Conservation (phyloP, 2,888 invertebrate genomes). For the Scelioninae gen. 2 region DNA sequence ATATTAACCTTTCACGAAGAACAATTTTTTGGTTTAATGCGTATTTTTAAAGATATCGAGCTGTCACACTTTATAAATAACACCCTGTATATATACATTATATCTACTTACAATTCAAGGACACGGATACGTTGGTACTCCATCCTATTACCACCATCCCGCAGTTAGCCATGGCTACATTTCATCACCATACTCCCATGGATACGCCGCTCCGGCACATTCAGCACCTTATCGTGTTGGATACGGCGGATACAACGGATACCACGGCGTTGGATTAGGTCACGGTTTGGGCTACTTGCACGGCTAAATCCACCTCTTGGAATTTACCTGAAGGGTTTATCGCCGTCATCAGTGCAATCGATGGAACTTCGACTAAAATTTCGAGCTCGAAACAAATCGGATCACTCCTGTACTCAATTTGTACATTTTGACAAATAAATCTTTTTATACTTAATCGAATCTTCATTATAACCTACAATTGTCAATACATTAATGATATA, state of each 20-base stretch:
- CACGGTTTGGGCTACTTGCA: slow-evolving; percentile 33
- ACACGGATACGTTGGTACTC: slow-evolving; percentile 13
- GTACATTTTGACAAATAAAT: slow-evolving; percentile 18
- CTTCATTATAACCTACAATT: no score
- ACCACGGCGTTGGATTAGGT: slow-evolving; percentile 27
- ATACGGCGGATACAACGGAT: slow-evolving; percentile 17
- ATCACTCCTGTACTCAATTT: neutral
- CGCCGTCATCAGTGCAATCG: neutral
- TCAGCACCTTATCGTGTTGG: slow-evolving; percentile 27
- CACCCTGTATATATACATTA: no score
- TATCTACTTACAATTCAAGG: slow-evolving; percentile 9
- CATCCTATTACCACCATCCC: slow-evolving; percentile 4
- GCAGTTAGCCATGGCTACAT: slow-evolving; percentile 14
- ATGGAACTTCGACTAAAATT: neutral
- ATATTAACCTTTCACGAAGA: no score
- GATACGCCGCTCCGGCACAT: slow-evolving; percentile 22
- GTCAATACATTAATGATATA: no score
- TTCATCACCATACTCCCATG: slow-evolving; percentile 14
- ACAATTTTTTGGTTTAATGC: no score
- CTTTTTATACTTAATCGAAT: neutral
- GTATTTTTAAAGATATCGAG: no score
- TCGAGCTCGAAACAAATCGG: neutral
- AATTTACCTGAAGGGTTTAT: no score
- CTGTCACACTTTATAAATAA: no score
- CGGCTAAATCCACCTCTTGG: slow-evolving; percentile 19